Base-by-base conservation (phyloP, 2,888 invertebrate species). In the Crematogaster levior region DNA sequence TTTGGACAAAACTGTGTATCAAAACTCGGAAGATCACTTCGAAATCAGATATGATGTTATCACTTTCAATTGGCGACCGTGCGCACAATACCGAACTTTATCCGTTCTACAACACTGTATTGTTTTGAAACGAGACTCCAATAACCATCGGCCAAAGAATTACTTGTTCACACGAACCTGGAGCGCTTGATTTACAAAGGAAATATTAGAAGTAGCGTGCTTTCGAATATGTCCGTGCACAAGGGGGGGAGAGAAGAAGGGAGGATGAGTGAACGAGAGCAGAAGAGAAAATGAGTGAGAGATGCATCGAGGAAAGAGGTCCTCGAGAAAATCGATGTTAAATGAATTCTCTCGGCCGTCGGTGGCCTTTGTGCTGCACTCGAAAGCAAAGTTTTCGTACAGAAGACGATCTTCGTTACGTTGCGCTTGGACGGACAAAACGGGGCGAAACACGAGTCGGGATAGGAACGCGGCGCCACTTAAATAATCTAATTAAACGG, bases 321-420 rank as follows among this genome's bases (percentile, higher is more conserved):
- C 84, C 77, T 60, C 82, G 84, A 63, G 63, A 56, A 65, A 72
- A 83, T 82, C 81, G 68, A 84, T 75, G 68, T 84, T 82, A 84
- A 84, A 82, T 81, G 83, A 83, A 83, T 84, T 84, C 68, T 21
- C 82, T 70, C 81, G 65, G 70, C 63, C 65, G 80, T 56, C 60
- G 73, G 70, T 68, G 53, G 60, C 68, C 61, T 84, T 82, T 82
- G 81, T 82, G 53, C 43, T 68, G 51, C 68, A 46, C 68, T 74
- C 68, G 74, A 74, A 66, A 73, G 65, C 51, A 65, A 83, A 84
- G 74, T 82, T 84, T 82, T 84, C 61, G 68, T 61, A 27, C 21
- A 56, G 27, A 70, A 73, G 37, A 37, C 70, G 34, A 70, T 40
- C 51, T n/a, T 10, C 43, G 79, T 27, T 46, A 56, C 3, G 43